Evolutionary conservation across 2,888 invertebrate genomes (phyloP), one percentile per base, ranked within the genome.

Genomic region (Branchipolynoe longqiensis): DNA sequence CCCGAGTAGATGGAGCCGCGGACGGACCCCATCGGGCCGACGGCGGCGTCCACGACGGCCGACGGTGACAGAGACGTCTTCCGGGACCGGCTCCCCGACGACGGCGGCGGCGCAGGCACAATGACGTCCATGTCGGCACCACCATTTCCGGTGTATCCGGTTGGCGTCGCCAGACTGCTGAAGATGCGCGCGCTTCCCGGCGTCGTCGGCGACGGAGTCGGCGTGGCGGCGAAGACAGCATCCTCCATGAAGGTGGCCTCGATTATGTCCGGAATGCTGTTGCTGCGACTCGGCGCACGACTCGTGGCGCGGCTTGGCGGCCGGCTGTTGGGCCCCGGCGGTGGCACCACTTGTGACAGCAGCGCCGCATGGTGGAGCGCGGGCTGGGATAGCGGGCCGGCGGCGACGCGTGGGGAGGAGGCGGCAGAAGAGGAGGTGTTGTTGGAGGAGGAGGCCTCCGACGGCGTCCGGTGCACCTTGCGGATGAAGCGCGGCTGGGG

Each of bases 251-350:
- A 1, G 4, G 38, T n/a, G 18, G 59, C 69, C n/a, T 84, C 84
- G 14, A 84, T 31, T 18, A 84, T 28, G 54, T 84, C 84, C 18
- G 64, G 64, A 8, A 48, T 41, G 69, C 84, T 84, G 73, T 73
- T 69, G 48, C 84, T 84, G 36, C 84, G 84, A n/a, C 58, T 69
- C 1, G 84, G 73, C 3, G 58, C 36, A 2, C 54, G 82, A 54
- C 31, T 81, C 25, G 48, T 41, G 0, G 48, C 41, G 8, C 81
- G 3, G 0, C 58, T 36, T 18, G 25, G 73, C 18, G 33, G 22
- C 73, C 73, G 31, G 22, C 33, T 36, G 31, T 22, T 36, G 31
- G 36, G 33, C 25, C 56, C 56, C n/a, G 82, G 58, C n/a, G 81
- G 25, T 3, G 69, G 69, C 12, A 58, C 56, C 36, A 56, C 56